Percentiles rank a stretch among this genome's conserved stretches.
phyloP scores from a whole-genome alignment of 2,797 vertebrate genomes.

The Rallus crepitans region DNA sequence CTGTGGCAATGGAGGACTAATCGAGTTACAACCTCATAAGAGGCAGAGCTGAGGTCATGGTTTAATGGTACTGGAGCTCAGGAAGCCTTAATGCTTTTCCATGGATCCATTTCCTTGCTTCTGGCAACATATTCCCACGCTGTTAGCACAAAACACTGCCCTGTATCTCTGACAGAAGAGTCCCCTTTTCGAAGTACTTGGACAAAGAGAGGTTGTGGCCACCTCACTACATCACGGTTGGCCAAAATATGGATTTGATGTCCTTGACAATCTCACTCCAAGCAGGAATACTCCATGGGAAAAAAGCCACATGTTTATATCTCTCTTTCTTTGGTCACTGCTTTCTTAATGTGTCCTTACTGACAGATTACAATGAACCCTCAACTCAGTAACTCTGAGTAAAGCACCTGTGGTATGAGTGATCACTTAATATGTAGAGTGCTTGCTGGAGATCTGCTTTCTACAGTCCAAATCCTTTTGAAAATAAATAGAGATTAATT shows the following conservation, averaged over 20 bases:
- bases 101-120: neutral
- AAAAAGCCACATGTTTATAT: neutral
- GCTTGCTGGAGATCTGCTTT: neutral
- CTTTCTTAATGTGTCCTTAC: neutral
- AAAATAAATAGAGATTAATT: neutral
- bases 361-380: neutral
- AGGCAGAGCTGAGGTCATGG: neutral
- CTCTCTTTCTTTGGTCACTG: neutral
- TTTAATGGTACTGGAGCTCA: neutral
- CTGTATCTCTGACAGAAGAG: neutral
- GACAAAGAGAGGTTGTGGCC: neutral
- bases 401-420: neutral
- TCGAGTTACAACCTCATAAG: neutral
- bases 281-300: neutral
- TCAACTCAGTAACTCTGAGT: neutral
- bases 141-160: neutral
- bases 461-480: neutral
- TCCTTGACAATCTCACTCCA: neutral
- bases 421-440: neutral
- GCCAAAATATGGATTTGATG: neutral
- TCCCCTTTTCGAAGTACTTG: neutral
- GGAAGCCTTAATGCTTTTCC: neutral
- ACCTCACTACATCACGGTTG: accelerated
- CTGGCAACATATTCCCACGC: neutral
- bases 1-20: neutral